A percentile compares a stretch with the other conserved stretches of the same genome.
phyloP scores from a whole-genome alignment of 2,888 invertebrate species.

The Apotomis capreana region DNA sequence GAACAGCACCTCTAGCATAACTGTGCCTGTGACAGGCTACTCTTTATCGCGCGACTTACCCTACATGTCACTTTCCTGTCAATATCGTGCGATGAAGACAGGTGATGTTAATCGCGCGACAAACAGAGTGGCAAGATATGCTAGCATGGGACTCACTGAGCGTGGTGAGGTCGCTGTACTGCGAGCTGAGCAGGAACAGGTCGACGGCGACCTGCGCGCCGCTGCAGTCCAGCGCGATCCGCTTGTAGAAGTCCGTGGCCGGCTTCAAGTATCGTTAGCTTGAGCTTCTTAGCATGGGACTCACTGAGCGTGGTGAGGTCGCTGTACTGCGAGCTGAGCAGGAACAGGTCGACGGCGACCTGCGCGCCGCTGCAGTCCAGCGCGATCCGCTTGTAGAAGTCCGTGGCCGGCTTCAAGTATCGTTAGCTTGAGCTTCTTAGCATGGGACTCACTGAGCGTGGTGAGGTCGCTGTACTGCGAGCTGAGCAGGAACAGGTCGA shows the following conservation, averaged over 20 bases:
- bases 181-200: conserved; percentile 95
- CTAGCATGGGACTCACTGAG: conserved; percentile 85
- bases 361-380: conserved; percentile 98
- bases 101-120: too few relatives aligned
- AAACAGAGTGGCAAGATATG: too few relatives aligned
- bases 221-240: conserved; percentile 97
- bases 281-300: conserved; percentile 54
- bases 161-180: conserved; percentile 97
- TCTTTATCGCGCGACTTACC: too few relatives aligned
- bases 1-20: too few relatives aligned
- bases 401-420: conserved; percentile 96
- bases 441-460: conserved; percentile 88
- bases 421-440: too few relatives aligned
- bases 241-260: conserved; percentile 97
- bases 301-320: conserved; percentile 96
- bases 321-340: conserved; percentile 95
- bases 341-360: conserved; percentile 97
- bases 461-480: conserved; percentile 97
- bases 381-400: conserved; percentile 96
- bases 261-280: conserved; percentile 89
- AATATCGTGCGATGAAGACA: too few relatives aligned
- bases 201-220: conserved; percentile 98
- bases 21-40: too few relatives aligned
- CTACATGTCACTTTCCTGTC: too few relatives aligned
- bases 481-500: conserved; percentile 97